A percentile compares a stretch with the other conserved stretches of the same genome.
Conservation (phyloP, 1,140 invertebrate genomes). For the Ceratina japonica region DNA sequence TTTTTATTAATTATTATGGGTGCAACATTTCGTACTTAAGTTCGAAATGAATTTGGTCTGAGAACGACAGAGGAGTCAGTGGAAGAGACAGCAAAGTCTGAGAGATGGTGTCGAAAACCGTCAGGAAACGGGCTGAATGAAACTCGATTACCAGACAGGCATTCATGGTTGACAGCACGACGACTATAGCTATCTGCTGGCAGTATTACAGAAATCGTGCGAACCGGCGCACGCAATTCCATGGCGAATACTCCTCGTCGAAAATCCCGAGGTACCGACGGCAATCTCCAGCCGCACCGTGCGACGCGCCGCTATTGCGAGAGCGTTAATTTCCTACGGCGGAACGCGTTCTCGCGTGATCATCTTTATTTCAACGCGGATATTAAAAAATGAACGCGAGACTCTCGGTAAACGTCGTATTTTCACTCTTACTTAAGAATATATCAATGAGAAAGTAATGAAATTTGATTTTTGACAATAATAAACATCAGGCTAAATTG, state of each 20-base stretch:
- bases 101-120: constrained; percentile 19
- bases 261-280: not conserved
- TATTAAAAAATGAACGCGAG: not conserved
- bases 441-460: no score
- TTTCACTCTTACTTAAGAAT: not conserved
- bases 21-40: no score
- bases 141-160: constrained; percentile 28
- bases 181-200: constrained; percentile 1
- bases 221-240: not conserved
- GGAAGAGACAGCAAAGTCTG: not conserved
- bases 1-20: no score
- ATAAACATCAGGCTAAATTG: no score
- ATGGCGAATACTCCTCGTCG: not conserved
- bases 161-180: constrained; percentile 8
- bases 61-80: not conserved
- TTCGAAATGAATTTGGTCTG: not conserved
- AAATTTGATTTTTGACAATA: no score
- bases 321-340: not conserved
- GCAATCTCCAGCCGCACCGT: not conserved
- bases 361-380: not conserved
- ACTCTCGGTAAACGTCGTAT: no score
- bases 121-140: constrained; percentile 28
- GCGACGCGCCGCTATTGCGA: no score
- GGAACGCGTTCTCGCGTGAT: not conserved
- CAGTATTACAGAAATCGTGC: constrained; percentile 31